Base-by-base conservation (phyloP, 2,888 invertebrate species). In the Lasioglossum pauxillum region DNA sequence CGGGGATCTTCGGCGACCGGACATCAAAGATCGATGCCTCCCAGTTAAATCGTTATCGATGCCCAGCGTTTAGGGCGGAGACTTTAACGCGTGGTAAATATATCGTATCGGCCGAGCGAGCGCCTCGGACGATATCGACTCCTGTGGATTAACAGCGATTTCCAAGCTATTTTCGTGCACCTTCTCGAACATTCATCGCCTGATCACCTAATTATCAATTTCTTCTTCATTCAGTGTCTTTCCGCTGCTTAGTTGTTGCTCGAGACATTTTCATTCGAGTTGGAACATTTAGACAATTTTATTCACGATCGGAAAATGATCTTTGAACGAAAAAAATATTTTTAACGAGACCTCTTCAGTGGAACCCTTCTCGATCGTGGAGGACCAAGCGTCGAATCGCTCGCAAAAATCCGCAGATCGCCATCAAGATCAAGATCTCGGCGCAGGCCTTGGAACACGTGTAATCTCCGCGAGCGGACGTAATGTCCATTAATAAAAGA, bases 401-500 rank as follows among this genome's bases (percentile, higher is more conserved):
- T 35, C 23, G 53, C 27, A 75, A 69, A 74, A 83, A 83, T 67
- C 27, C 27, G 27, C 31, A 38, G 38, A 69, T 38, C 46, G 53
- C 53, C 38, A 78, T 57, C 64, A 19, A 38, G 81, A 49, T 64
- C 31, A 73, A 31, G 49, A 75, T 67, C 41, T 67, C 44, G 57
- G n/a, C 49, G 38, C 49, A 57, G 64, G 69, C 49, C 27, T 44
- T 35, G 69, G 46, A 60, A 87, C 78, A 64, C 81, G n/a, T 87
- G 60, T 85, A 88, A 88, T 88, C 75, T 83, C 74, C 27, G 35
- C 44, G 49, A 74, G 69, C 71, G 72, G 75, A 77, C 81, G 78
- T 82, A 85, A 87, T 83, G 83, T 83, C 85, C 87, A 88, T 88
- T 88, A 88, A 88, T 87, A 88, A 88, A 85, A 69, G 87, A 88